Conservation (phyloP, 1,140 invertebrate genomes). For the Zaprionus kolodkinae region DNA sequence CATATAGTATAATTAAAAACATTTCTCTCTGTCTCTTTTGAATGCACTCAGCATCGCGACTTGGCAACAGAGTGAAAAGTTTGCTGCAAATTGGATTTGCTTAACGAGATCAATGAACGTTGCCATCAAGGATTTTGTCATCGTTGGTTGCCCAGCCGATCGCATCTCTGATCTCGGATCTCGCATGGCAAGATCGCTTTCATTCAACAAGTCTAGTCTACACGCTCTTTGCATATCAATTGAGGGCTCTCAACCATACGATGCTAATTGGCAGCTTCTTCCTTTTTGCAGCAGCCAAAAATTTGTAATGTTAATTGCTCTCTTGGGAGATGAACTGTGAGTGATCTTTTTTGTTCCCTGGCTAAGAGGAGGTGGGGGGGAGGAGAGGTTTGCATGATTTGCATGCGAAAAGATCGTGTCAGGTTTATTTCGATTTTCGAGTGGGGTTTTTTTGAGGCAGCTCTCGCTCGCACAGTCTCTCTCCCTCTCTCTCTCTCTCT, state of each 20-base stretch:
- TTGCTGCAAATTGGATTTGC: neutral
- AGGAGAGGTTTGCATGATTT: slow-evolving; percentile 46
- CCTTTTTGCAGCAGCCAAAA: slow-evolving; percentile 56
- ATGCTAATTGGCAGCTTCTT: slow-evolving; percentile 69
- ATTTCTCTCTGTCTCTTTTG: neutral
- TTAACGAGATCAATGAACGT: slow-evolving; percentile 71
- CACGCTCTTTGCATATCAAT: slow-evolving; percentile 72
- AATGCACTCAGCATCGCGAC: slow-evolving; percentile 2
- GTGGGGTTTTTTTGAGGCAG: slow-evolving; percentile 53
- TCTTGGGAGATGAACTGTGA: slow-evolving; percentile 2
- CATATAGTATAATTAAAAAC: neutral
- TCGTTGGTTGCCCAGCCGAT: slow-evolving; percentile 21
- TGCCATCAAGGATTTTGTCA: slow-evolving; percentile 75
- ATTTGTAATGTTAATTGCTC: slow-evolving; percentile 73
- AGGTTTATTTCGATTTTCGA: slow-evolving; percentile 76
- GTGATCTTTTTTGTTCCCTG: slow-evolving; percentile 1
- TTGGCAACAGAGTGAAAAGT: slow-evolving; percentile 55
- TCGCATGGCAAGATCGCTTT: slow-evolving; percentile 45
- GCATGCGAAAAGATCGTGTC: slow-evolving; percentile 74
- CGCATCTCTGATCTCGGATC: neutral
- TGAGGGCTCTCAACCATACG: slow-evolving; percentile 29
- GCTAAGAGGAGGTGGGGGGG: neutral
- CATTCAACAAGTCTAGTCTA: slow-evolving; percentile 69
- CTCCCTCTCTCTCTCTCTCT: neutral
- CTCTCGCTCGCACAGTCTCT: slow-evolving; percentile 13